These are phyloP conservation scores for human (Homo sapiens) DNA, from an alignment of 2,113 vertebrate species.

Conservation along the genomic window GRCh38 chr2:210806001-210806500, in stretches of 20 bases:
- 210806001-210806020: not conserved
- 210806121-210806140: not conserved
- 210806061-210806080: constrained; percentile 13
- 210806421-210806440: constrained; percentile 31
- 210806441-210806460: not conserved
- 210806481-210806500: not conserved
- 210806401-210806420: constrained; percentile 24
- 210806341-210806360: not conserved
- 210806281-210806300: not conserved
- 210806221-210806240: constrained; percentile 56
- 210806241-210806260: constrained; percentile 38
- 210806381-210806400: not conserved
- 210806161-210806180: constrained; percentile 45
- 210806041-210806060: not conserved
- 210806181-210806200: constrained; percentile 67
- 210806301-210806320: not conserved
- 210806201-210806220: constrained; percentile 56
- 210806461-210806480: not conserved
- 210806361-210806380: constrained; percentile 24
- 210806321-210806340: not conserved
- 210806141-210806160: constrained; percentile 45
- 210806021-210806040: not conserved
- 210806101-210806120: not conserved
- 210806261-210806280: constrained; percentile 41
- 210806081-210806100: not conserved